phyloP scores from a whole-genome alignment of 2,113 vertebrate species.

The Nannospalax galili region DNA sequence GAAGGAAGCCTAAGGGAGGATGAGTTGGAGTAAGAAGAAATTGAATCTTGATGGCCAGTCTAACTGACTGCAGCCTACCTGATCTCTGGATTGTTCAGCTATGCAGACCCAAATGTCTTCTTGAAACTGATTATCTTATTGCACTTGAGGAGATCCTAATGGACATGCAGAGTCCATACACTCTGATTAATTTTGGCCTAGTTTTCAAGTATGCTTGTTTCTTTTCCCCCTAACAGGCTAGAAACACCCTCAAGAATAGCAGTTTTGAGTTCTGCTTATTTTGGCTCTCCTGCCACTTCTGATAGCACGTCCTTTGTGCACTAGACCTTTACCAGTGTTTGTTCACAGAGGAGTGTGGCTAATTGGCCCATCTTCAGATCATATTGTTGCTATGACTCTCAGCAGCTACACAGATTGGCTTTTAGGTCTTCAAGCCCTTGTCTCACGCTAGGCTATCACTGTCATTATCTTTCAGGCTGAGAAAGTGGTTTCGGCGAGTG shows the following conservation, averaged over 20 bases:
- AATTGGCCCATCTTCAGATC: background rate
- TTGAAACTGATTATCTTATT: background rate
- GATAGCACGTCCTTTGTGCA: background rate
- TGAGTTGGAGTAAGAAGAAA: background rate
- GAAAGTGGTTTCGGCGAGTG: constrained; percentile 63
- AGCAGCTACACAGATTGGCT: constrained; percentile 32
- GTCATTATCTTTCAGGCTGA: constrained; percentile 57
- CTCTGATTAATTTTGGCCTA: background rate
- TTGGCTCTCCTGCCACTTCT: background rate
- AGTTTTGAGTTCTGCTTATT: background rate
- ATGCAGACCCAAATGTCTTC: background rate
- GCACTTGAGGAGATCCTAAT: background rate
- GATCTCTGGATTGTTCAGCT: background rate
- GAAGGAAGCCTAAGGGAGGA: background rate
- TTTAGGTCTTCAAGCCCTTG: constrained; percentile 44
- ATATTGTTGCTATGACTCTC: background rate
- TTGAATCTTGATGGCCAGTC: background rate
- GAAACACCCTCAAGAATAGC: background rate
- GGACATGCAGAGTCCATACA: background rate
- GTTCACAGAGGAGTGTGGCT: background rate
- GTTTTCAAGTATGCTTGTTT: constrained; percentile 15
- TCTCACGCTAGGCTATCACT: background rate
- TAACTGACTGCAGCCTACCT: background rate
- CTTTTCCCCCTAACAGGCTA: background rate
- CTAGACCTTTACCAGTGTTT: background rate